Evolutionary conservation across 2,888 invertebrate species (phyloP).

Genomic region (Baccha elongata): DNA sequence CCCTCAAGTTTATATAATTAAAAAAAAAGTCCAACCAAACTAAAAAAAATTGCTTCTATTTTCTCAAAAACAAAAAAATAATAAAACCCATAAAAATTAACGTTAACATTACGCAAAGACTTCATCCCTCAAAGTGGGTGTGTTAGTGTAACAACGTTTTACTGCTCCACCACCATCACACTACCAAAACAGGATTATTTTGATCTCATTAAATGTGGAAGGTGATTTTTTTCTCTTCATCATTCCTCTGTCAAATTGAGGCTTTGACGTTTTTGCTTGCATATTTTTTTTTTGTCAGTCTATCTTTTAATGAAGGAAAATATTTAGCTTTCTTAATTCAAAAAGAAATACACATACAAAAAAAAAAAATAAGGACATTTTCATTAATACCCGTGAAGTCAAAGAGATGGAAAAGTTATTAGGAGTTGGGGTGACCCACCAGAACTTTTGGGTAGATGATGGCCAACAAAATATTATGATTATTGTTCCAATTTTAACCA

Average conservation of each 20-base stretch:
- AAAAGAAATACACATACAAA: background rate
- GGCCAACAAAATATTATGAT: constrained; percentile 59
- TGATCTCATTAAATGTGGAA: constrained; percentile 71
- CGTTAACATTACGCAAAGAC: constrained; percentile 46
- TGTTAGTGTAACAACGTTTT: constrained; percentile 46
- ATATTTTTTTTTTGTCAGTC: constrained; percentile 9
- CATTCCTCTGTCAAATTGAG: constrained; percentile 53
- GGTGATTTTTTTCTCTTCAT: constrained; percentile 36
- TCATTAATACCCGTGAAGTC: constrained; percentile 53
- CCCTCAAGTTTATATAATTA: constrained; percentile 60
- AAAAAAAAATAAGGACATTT: constrained; percentile 10
- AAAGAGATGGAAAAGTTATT: constrained; percentile 12
- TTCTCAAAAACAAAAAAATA: constrained; percentile 6
- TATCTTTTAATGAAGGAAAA: constrained; percentile 70
- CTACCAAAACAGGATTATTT: constrained; percentile 56
- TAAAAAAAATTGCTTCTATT: constrained; percentile 6
- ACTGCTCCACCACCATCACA: constrained; percentile 8
- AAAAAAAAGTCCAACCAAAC: constrained; percentile 40
- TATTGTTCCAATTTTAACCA: constrained; percentile 61
- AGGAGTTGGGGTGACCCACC: constrained; percentile 10
- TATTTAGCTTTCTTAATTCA: constrained; percentile 68
- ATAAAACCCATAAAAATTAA: constrained; percentile 55
- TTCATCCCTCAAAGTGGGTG: constrained; percentile 64
- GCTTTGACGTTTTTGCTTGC: constrained; percentile 45
- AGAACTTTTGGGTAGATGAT: background rate